Evolutionary conservation across 2,797 vertebrate species (phyloP).

Genomic region (Pogoniulus pusillus): DNA sequence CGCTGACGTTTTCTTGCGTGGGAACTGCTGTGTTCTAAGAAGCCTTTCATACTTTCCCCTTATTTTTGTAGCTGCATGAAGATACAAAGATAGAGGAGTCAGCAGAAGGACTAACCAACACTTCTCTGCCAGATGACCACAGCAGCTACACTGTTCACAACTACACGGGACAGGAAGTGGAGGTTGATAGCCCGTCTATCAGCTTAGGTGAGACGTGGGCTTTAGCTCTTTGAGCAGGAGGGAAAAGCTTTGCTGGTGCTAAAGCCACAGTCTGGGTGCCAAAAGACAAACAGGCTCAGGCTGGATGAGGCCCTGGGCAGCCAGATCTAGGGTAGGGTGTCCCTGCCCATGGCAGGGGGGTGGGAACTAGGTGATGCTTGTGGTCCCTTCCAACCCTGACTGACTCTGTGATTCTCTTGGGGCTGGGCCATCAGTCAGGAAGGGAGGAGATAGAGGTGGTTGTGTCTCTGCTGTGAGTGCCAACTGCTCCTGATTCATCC

Average conservation of each 20-base stretch:
- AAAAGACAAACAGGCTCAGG: not conserved
- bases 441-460: not conserved
- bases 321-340: too few relatives aligned
- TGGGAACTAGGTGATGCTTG: too few relatives aligned
- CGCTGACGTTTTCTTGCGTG: not conserved
- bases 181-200: constrained; percentile 78
- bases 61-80: constrained; percentile 51
- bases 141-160: constrained; percentile 59
- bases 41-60: not conserved
- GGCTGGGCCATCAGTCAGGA: accelerated
- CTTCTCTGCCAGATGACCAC: constrained; percentile 75
- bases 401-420: too few relatives aligned
- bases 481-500: not conserved
- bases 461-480: not conserved
- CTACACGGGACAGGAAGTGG: constrained; percentile 81
- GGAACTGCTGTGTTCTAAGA: not conserved
- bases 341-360: too few relatives aligned
- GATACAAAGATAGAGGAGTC: constrained; percentile 72
- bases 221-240: not conserved
- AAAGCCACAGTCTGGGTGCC: not conserved
- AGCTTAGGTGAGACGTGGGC: constrained; percentile 54
- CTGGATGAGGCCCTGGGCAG: too few relatives aligned
- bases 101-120: constrained; percentile 76
- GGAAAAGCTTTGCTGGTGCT: not conserved
- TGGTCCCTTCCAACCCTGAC: too few relatives aligned